Evolutionary conservation across 2,888 invertebrate genomes (phyloP).

Genomic region (Philereme vetulata): DNA sequence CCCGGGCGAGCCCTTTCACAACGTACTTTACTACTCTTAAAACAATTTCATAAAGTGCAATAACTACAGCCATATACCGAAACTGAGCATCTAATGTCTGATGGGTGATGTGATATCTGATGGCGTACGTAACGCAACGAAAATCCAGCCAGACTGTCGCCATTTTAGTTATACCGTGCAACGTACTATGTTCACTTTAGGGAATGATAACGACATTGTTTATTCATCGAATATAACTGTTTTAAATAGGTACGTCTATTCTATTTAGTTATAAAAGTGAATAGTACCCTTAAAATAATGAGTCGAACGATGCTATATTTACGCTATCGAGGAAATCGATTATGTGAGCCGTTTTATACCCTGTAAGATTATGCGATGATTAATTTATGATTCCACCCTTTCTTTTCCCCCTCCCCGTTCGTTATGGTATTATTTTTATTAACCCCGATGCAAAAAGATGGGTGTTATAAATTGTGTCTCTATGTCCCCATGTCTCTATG

Average conservation of each 20-base stretch:
- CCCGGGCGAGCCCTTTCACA: too few relatives aligned
- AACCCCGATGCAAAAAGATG: too few relatives aligned
- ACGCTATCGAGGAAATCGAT: conserved; percentile 2
- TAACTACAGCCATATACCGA: conserved; percentile 17
- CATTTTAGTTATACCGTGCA: conserved; percentile 20
- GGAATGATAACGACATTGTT: not conserved
- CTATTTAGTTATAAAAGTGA: not conserved
- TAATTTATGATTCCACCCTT: conserved; percentile 1
- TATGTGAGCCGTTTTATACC: conserved; percentile 9
- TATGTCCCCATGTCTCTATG: too few relatives aligned
- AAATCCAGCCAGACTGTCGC: conserved; percentile 21
- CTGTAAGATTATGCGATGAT: conserved; percentile 4
- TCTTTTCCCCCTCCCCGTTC: conserved; percentile 3
- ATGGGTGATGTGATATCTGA: not conserved
- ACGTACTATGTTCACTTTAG: conserved; percentile 10
- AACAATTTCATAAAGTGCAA: conserved; percentile 8
- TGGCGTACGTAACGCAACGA: not conserved
- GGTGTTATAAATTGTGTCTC: too few relatives aligned
- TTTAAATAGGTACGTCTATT: not conserved
- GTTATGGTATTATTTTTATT: not conserved
- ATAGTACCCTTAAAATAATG: too few relatives aligned
- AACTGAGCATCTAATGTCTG: conserved; percentile 9
- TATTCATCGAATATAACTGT: not conserved
- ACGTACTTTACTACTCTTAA: too few relatives aligned
- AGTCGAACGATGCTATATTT: conserved; percentile 4